Evolutionary conservation across 2,888 invertebrate species (phyloP).

Genomic region (Alloscopus bannaensis): DNA sequence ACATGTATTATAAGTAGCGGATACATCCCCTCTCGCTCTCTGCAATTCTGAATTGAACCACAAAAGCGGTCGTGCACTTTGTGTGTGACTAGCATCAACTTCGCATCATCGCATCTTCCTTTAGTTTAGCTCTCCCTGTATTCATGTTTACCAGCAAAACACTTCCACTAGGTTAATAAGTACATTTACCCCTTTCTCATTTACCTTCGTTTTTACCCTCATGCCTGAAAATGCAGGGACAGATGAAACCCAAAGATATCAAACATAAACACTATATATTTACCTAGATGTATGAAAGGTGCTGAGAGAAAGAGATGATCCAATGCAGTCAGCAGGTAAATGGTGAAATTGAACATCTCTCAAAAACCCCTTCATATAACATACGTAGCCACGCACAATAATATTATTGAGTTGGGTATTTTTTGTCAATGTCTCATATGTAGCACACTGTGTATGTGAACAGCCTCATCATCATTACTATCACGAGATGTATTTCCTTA

Average conservation of each 20-base stretch:
- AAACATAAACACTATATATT: not conserved
- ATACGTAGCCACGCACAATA: conserved; percentile 6
- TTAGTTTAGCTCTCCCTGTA: not conserved
- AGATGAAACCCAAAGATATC: conserved; percentile 41
- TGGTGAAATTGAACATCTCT: conserved; percentile 19
- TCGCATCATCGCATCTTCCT: conserved; percentile 1
- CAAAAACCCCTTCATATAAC: conserved; percentile 12
- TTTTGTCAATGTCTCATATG: not conserved
- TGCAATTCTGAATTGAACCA: too few relatives aligned
- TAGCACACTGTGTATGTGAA: not conserved
- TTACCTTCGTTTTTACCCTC: conserved; percentile 14
- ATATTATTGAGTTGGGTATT: not conserved
- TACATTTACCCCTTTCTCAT: conserved; percentile 33
- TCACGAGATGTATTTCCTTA: conserved; percentile 6
- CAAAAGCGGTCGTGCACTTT: not conserved
- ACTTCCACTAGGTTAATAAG: conserved; percentile 33
- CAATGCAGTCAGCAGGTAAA: conserved; percentile 33
- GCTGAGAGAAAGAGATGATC: not conserved
- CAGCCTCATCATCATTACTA: not conserved
- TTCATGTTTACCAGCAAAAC: not conserved
- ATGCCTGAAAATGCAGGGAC: conserved; percentile 35
- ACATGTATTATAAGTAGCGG: too few relatives aligned
- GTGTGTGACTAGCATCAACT: too few relatives aligned
- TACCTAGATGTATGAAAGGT: not conserved
- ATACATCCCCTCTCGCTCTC: too few relatives aligned